Percentiles rank a stretch among this genome's conserved stretches.
Conservation (phyloP, 2,888 invertebrate species). For the Caenorhabditis sinica region DNA sequence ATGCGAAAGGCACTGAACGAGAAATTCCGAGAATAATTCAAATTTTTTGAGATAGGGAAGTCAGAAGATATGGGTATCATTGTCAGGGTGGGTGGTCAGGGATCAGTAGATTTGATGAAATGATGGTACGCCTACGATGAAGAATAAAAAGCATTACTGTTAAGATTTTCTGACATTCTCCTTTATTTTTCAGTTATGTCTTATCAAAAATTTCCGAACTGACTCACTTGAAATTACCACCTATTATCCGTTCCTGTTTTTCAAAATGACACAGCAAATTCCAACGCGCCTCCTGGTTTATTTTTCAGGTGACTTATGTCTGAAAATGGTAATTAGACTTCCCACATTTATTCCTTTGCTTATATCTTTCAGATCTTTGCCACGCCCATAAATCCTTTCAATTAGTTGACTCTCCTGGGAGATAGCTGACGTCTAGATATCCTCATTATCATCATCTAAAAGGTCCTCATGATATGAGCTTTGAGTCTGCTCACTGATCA, state of each 20-base stretch:
- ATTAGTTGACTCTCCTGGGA: not conserved
- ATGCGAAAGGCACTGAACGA: not conserved
- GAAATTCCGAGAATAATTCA: conserved; percentile 5
- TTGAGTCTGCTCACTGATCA: conserved; percentile 35
- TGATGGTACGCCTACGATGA: not conserved
- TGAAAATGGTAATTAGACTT: not conserved
- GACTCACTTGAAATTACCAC: not conserved
- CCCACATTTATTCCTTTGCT: not conserved
- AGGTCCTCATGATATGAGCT: conserved; percentile 10
- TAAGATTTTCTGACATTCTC: too few relatives aligned
- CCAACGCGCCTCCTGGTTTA: not conserved
- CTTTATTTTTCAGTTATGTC: too few relatives aligned
- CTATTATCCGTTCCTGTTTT: not conserved
- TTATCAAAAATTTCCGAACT: too few relatives aligned
- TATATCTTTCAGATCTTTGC: not conserved
- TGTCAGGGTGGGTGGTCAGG: conserved; percentile 5
- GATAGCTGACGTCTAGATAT: conserved; percentile 12
- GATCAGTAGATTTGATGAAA: not conserved
- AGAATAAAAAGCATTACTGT: not conserved
- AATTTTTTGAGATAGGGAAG: not conserved
- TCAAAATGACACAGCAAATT: not conserved
- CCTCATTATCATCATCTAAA: not conserved
- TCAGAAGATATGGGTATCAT: not conserved
- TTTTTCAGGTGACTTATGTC: not conserved
- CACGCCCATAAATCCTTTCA: not conserved